Percentiles rank a stretch among this genome's conserved stretches.
phyloP scores from a whole-genome alignment of 1,140 invertebrate genomes.

The Drosophila equinoxialis region DNA sequence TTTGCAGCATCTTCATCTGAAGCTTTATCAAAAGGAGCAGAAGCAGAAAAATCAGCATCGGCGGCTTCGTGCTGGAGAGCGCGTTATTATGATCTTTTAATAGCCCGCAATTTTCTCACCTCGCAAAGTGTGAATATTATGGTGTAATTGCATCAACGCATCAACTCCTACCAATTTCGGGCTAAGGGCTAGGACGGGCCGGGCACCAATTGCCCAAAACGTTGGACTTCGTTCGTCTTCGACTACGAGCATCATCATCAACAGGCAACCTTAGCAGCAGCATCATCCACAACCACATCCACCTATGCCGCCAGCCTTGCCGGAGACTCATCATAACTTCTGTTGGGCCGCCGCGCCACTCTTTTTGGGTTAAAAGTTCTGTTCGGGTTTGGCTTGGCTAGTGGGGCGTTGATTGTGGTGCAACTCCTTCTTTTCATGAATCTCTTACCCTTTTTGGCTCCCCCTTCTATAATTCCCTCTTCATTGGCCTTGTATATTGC shows the following conservation, averaged over 20 bases:
- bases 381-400: slow-evolving; percentile 28
- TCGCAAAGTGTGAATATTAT: slow-evolving; percentile 83
- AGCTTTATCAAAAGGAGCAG: slow-evolving; percentile 25
- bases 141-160: slow-evolving; percentile 83
- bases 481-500: slow-evolving; percentile 52
- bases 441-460: slow-evolving; percentile 1
- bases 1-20: slow-evolving; percentile 74
- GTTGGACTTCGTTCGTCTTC: slow-evolving; percentile 17
- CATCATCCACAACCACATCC: slow-evolving; percentile 10
- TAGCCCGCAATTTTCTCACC: slow-evolving; percentile 83
- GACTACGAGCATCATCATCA: not conserved
- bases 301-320: slow-evolving; percentile 34
- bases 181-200: slow-evolving; percentile 70
- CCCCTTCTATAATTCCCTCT: not conserved
- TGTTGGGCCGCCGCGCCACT: slow-evolving; percentile 67
- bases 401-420: slow-evolving; percentile 78
- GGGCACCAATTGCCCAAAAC: slow-evolving; percentile 75
- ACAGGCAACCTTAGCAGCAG: not conserved
- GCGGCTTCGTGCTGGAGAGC: slow-evolving; percentile 42
- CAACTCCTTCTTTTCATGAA: slow-evolving; percentile 70
- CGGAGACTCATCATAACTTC: slow-evolving; percentile 74
- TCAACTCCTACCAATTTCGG: slow-evolving; percentile 83
- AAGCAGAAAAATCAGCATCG: not conserved
- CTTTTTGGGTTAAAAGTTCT: slow-evolving; percentile 18
- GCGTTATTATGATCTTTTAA: slow-evolving; percentile 82